A percentile compares a stretch with the other conserved stretches of the same genome.
Evolutionary conservation across 2,888 invertebrate genomes (phyloP).

Genomic region (Myopa tessellatipennis): DNA sequence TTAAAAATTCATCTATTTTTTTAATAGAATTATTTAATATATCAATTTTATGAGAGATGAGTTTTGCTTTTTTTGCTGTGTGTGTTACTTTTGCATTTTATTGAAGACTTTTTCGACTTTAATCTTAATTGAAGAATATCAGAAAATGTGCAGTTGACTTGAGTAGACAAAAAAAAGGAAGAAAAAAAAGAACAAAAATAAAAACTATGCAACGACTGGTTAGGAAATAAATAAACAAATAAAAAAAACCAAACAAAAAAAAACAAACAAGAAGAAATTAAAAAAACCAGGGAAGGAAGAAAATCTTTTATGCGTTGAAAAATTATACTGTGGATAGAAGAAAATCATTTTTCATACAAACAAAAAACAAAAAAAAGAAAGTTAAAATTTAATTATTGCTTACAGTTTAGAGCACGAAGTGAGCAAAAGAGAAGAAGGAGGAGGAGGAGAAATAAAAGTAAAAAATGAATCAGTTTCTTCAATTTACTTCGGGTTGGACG

Average conservation of each 20-base stretch:
- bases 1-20: no score
- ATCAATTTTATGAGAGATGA: no score
- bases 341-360: not conserved
- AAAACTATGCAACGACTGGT: not conserved
- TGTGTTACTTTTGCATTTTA: no score
- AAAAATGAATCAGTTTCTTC: not conserved
- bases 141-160: no score
- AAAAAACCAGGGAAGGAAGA: not conserved
- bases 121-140: no score
- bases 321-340: not conserved
- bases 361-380: not conserved
- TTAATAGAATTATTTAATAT: no score
- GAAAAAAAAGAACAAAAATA: not conserved
- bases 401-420: not conserved
- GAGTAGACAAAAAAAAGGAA: no score
- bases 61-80: no score
- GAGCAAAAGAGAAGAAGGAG: not conserved
- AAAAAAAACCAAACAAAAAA: not conserved
- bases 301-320: not conserved
- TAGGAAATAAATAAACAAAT: not conserved
- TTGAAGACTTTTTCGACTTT: no score
- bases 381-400: conserved; percentile 15
- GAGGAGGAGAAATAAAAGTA: not conserved
- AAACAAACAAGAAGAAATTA: not conserved
- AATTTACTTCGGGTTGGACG: not conserved